phyloP scores from a whole-genome alignment of 2,888 invertebrate genomes.

The Euplagia quadripunctaria region DNA sequence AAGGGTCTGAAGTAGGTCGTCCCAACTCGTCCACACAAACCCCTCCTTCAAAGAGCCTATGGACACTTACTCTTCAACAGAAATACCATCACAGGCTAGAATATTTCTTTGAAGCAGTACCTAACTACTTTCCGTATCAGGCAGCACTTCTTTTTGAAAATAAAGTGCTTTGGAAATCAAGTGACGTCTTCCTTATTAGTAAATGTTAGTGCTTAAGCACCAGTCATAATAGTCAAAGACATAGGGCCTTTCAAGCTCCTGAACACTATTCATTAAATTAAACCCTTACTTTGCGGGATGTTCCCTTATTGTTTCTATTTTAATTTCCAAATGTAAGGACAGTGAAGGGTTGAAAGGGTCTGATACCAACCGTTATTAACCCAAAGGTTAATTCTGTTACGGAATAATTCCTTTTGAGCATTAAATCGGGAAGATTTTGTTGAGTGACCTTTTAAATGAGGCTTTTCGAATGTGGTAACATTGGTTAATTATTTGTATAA shows the following conservation, averaged over 20 bases:
- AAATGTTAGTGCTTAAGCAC: background rate
- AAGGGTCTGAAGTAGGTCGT: too few relatives aligned
- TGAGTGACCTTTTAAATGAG: slow-evolving; percentile 10
- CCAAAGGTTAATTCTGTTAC: slow-evolving; percentile 33
- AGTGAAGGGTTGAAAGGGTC: slow-evolving; percentile 22
- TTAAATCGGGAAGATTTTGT: slow-evolving; percentile 29
- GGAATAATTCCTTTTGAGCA: slow-evolving; percentile 25
- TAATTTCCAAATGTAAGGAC: slow-evolving; percentile 27
- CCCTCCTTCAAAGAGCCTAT: too few relatives aligned
- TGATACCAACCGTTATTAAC: slow-evolving; percentile 39
- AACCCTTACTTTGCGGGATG: slow-evolving; percentile 16
- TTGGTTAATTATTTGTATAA: slow-evolving; percentile 15
- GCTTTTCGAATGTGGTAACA: slow-evolving; percentile 13
- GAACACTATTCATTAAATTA: background rate
- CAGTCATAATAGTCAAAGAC: background rate
- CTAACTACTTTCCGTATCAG: too few relatives aligned
- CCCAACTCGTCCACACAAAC: too few relatives aligned
- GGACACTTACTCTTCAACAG: too few relatives aligned
- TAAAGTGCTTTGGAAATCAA: too few relatives aligned
- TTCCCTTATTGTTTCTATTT: slow-evolving; percentile 35
- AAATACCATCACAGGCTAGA: too few relatives aligned
- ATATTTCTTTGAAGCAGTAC: too few relatives aligned
- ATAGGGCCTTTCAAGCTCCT: background rate
- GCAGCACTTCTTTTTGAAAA: too few relatives aligned
- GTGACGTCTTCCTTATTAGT: too few relatives aligned